phyloP scores from a whole-genome alignment of 1,140 invertebrate genomes.

The Drosophila pallidifrons region DNA sequence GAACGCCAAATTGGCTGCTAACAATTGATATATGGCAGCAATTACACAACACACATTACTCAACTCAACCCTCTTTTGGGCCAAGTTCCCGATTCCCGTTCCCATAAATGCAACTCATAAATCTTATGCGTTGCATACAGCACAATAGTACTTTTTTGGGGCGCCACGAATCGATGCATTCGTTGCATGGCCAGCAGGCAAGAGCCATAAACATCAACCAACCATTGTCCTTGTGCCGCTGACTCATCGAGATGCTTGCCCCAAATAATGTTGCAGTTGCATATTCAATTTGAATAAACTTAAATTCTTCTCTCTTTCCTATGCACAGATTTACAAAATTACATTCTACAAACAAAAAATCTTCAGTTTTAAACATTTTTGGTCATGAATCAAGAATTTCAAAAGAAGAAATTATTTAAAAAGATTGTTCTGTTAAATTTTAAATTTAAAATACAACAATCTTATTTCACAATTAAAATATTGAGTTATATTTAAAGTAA shows the following conservation, averaged over 20 bases:
- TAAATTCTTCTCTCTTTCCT: no score
- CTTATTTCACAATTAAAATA: no score
- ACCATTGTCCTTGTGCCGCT: slow-evolving; percentile 24
- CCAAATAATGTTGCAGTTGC: slow-evolving; percentile 29
- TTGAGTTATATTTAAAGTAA: no score
- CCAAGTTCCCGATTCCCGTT: slow-evolving; percentile 27
- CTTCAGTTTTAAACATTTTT: no score
- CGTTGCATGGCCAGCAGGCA: slow-evolving; percentile 39
- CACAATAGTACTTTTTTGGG: slow-evolving; percentile 62
- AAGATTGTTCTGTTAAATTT: no score
- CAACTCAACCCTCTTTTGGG: slow-evolving; percentile 29
- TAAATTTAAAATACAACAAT: no score
- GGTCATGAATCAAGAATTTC: no score
- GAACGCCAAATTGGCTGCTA: slow-evolving; percentile 82
- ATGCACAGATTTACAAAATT: no score
- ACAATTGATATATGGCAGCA: slow-evolving; percentile 78
- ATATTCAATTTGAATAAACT: not conserved
- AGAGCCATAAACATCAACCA: slow-evolving; percentile 52
- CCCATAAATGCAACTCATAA: slow-evolving; percentile 78
- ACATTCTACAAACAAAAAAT: no score
- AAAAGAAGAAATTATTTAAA: no score
- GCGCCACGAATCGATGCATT: slow-evolving; percentile 39
- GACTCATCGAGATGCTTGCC: slow-evolving; percentile 23
- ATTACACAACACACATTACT: slow-evolving; percentile 74
- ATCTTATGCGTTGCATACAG: slow-evolving; percentile 59